Base-by-base conservation (phyloP, 2,888 invertebrate species). In the Ethmia dodecea region DNA sequence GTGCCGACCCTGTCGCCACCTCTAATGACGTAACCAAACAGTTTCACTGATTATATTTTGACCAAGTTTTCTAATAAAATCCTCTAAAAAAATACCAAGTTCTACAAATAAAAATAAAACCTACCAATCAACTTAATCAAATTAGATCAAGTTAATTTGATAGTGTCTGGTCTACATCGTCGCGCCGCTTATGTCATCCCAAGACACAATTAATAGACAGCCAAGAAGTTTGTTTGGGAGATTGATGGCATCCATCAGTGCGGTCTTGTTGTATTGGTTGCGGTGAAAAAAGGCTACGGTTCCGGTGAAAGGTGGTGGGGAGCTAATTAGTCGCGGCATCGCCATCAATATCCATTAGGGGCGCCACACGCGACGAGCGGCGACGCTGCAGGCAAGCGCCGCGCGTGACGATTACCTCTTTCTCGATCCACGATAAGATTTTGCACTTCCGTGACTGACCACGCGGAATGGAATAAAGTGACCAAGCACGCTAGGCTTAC, bases 261-360 rank as follows among this genome's bases (percentile, higher is more conserved):
- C 45, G 45, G 45, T 40, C 35, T 50, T 52, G 56, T 57, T 56
- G 58, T 63, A 61, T 65, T 52, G 60, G 50, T 52, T 22, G 9
- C 52, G 46, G 51, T 57, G 58, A 52, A 58, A 60, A 72, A 68
- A 62, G 52, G 54, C 54, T 47, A 53, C 49, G 54, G 49, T 55
- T 52, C 56, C 46, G 53, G 57, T n/a, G n/a, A n/a, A n/a, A n/a
- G 61, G 66, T 66, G 55, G 64, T 58, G 58, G 63, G 66, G 65
- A 68, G 71, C 62, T 80, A 84, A 83, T 84, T 84, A 83, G 81
- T 73, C 68, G 72, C 70, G 67, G 68, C 69, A 69, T 68, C 64
- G 72, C 75, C 83, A 83, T 84, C 84, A 80, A 86, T 84, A 80
- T 81, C 81, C 80, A 83, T 84, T 83, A 84, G 64, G 54, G 81